Base-by-base conservation (phyloP, 2,888 invertebrate genomes). In the Microchrysa polita region DNA sequence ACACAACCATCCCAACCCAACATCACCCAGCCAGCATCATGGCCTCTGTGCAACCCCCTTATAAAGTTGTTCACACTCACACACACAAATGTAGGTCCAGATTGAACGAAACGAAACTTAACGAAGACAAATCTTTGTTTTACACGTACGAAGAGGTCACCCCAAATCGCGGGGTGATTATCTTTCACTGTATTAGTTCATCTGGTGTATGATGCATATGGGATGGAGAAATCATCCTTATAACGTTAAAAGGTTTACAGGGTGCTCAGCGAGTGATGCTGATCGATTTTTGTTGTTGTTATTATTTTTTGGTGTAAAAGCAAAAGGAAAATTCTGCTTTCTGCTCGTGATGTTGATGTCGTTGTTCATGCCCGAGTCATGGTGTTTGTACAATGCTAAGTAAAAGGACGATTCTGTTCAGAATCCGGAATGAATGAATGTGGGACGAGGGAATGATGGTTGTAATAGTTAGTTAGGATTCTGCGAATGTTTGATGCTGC, bases 241-340 rank as follows among this genome's bases (percentile, higher is more conserved):
- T n/a, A 10, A 5, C 27, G 42, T 59, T 16, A 53, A 57, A n/a
- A 67, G 22, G 42, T 69, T 59, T 44, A 69, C 53, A 65, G 55
- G 74, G 73, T 42, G 67, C 27, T 74, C 57, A 16, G 55, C n/a
- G n/a, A 71, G 44, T 63, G 73, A 71, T 74, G 67, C 67, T 61
- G 74, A 75, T 75, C 73, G 75, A 75, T 73, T 73, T 73, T 75
- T 73, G 67, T 72, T 67, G 72, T 69, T 57, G 57, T 55, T 57
- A 69, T 67, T 22, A 42, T 65, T 55, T 67, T 67, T 57, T 69
- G n/a, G 59, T 5, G 22, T 52, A 34, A 67, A 67, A 67, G 23
- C n/a, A 27, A 60, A 27, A 27, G 27, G 34, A 60, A 18, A 60
- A n/a, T n/a, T n/a, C 34, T 23, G 60, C n/a, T 27, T 14, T 60